Base-by-base conservation (phyloP, 2,888 invertebrate genomes). In the Dugesia japonica region DNA sequence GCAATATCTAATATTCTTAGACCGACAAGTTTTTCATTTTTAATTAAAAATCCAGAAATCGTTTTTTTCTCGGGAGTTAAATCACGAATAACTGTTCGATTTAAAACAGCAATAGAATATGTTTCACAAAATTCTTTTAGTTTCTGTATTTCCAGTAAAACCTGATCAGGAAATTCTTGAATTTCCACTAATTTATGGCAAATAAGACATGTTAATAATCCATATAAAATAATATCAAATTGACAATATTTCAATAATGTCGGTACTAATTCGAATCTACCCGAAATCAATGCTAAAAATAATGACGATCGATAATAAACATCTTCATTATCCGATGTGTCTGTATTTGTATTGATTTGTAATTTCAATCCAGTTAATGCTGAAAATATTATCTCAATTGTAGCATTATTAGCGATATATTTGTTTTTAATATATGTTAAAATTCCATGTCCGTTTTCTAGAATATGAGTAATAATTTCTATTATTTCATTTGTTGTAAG, bases 1-100 rank as follows among this genome's bases (percentile, higher is more conserved):
- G 76, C 76, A 13, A 76, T 56, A n/a, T 56, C 56, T n/a, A 56
- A 23, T 56, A 56, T 56, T 56, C 56, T 56, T n/a, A 9, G 56
- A 13, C 56, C 56, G 56, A 23, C 56, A 4, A 56, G 56, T 23
- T 56, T 56, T 4, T 56, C 56, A n/a, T 4, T 23, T 56, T 56
- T 56, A 56, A 9, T 56, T 56, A 56, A 56, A 23, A 56, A 56
- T n/a, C 56, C 56, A 4, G 56, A 56, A 56, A 56, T 56, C n/a
- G n/a, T 56, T n/a, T n/a, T 56, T n/a, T 56, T 56, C 17, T 56
- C n/a, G 4, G 23, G 20, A 13, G 56, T 56, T 56, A 56, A 56
- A 56, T 56, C 56, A 9, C 56, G 56, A 56, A 56, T 56, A 4
- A 56, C 56, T 20, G 56, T 56, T 56, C 56, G 56, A 23, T 56